Evolutionary conservation across 2,113 vertebrate genomes (phyloP).

Genomic region (Martes martes): DNA sequence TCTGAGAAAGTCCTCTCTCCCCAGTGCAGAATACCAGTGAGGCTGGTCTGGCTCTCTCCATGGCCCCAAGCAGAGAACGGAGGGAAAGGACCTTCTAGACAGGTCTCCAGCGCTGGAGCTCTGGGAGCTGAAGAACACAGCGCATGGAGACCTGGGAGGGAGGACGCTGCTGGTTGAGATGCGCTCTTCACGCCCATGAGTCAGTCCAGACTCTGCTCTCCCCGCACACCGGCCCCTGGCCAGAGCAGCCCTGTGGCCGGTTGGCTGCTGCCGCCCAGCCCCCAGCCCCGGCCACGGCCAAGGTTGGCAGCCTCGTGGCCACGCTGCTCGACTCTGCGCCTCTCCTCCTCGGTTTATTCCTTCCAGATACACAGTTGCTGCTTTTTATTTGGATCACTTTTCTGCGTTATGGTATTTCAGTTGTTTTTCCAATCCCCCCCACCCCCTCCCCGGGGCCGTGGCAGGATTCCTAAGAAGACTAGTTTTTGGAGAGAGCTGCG

Average conservation of each 20-base stretch:
- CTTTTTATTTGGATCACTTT: conserved; percentile 84
- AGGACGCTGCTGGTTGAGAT: not conserved
- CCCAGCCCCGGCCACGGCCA: not conserved
- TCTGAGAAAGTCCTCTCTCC: not conserved
- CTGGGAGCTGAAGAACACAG: not conserved
- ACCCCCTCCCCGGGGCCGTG: not conserved
- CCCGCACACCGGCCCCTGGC: not conserved
- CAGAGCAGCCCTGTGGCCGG: not conserved
- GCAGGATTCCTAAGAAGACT: conserved; percentile 73
- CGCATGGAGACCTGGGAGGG: not conserved
- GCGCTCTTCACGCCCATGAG: not conserved
- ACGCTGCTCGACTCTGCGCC: conserved; percentile 68
- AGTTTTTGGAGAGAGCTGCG: conserved; percentile 46
- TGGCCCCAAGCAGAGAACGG: accelerated
- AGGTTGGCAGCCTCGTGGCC: conserved; percentile 72
- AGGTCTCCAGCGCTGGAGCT: too few relatives aligned
- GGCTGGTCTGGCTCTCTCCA: not conserved
- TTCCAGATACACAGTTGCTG: conserved; percentile 82
- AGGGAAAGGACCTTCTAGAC: not conserved
- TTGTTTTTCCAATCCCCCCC: conserved; percentile 67
- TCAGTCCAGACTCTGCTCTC: not conserved
- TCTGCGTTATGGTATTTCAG: conserved; percentile 77
- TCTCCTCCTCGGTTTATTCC: conserved; percentile 76
- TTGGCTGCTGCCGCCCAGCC: not conserved
- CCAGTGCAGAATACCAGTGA: not conserved